Evolutionary conservation across 30 jellyfish, hydroid and myxozoan genomes (phyloP).

Genomic region (Chrysaora quinquecirrha): DNA sequence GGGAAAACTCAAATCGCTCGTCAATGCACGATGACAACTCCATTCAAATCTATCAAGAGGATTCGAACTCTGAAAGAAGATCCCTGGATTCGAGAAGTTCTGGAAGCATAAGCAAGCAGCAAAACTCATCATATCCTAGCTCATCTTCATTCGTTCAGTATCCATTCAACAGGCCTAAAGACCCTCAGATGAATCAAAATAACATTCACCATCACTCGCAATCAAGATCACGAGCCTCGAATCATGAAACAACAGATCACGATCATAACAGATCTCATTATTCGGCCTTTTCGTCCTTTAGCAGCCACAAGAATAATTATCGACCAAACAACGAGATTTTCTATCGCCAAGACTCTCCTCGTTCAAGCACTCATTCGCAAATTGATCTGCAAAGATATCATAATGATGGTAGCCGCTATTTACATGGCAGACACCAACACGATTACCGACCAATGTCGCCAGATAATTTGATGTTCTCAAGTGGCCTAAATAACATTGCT

Average conservation of each 20-base stretch:
- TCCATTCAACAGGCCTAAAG: not conserved
- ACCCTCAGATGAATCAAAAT: not conserved
- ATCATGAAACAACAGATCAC: not conserved
- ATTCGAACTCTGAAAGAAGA: not conserved
- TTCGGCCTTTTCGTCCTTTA: not conserved
- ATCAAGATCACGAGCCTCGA: not conserved
- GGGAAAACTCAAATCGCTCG: too few relatives aligned
- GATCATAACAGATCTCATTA: not conserved
- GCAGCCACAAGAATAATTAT: not conserved
- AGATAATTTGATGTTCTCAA: not conserved
- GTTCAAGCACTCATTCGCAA: not conserved
- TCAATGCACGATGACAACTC: not conserved
- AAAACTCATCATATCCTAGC: not conserved
- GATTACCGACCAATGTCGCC: not conserved
- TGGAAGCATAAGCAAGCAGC: not conserved
- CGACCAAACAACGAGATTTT: not conserved
- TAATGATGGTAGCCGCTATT: not conserved
- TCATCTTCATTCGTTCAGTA: not conserved
- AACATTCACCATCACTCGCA: not conserved
- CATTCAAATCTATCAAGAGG: not conserved
- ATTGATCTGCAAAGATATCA: not conserved
- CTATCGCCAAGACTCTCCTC: conserved; percentile 24
- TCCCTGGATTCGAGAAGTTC: not conserved
- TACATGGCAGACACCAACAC: not conserved
- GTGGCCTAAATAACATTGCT: conserved; percentile 5